These are phyloP conservation scores for Porites australiensis DNA, from an alignment of 64 coral and sea anemone genomes.

Conservation along the genomic window DNA sequence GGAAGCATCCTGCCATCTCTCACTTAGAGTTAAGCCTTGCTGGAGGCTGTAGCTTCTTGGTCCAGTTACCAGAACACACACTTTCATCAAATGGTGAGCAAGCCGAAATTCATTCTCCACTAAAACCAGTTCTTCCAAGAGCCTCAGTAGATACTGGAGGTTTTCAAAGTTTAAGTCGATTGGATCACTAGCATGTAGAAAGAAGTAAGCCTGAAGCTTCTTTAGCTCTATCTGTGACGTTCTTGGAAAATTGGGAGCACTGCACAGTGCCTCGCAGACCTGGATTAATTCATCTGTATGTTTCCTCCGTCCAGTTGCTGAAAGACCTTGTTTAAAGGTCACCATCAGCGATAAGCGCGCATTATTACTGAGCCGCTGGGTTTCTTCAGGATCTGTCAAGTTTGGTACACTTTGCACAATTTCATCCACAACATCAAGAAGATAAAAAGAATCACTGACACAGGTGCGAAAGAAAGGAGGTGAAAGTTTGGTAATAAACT, in stretches of 20 bases:
- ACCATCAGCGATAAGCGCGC: slow-evolving; percentile 52
- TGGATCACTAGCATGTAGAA: slow-evolving; percentile 52
- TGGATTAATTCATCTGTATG: slow-evolving; percentile 53
- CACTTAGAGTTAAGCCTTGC: slow-evolving; percentile 7
- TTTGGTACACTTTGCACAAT: slow-evolving; percentile 61
- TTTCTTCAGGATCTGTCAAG: slow-evolving; percentile 77
- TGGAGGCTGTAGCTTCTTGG: slow-evolving; percentile 22
- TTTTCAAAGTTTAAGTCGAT: slow-evolving; percentile 56
- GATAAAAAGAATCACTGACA: slow-evolving; percentile 67
- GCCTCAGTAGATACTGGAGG: slow-evolving; percentile 49
- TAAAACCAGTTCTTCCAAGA: slow-evolving; percentile 62
- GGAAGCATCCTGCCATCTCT: slow-evolving; percentile 20
- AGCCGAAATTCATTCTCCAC: slow-evolving; percentile 46
- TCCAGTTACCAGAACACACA: slow-evolving; percentile 48
- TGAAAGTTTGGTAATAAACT: slow-evolving; percentile 18
- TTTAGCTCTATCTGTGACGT: slow-evolving; percentile 66
- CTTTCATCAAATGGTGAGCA: slow-evolving; percentile 64
- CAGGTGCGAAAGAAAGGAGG: slow-evolving; percentile 65
- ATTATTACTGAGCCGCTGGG: slow-evolving; percentile 24
- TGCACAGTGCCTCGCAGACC: slow-evolving; percentile 75
- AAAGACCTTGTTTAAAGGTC: background rate
- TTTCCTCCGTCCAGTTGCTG: background rate
- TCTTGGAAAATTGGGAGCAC: slow-evolving; percentile 53
- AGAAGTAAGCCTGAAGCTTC: slow-evolving; percentile 62
- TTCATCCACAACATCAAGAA: slow-evolving; percentile 68